phyloP scores from a whole-genome alignment of 1,140 invertebrate genomes.

The Ctenoplectra terminalis region DNA sequence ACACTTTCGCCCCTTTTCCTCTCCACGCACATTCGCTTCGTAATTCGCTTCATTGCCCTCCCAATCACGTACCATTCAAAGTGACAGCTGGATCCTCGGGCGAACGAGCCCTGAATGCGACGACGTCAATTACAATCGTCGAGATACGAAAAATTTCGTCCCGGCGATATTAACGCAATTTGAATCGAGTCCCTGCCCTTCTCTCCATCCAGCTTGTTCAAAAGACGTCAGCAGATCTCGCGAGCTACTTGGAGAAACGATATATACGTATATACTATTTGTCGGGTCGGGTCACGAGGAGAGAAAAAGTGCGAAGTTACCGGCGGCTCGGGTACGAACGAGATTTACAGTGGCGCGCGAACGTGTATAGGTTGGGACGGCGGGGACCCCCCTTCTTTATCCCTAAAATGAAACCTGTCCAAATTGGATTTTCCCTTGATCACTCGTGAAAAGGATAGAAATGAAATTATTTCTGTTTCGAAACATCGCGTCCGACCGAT shows the following conservation, averaged over 20 bases:
- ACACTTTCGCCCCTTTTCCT: conserved; percentile 56
- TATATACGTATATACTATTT: background rate
- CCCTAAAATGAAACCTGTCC: conserved; percentile 26
- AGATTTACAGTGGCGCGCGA: conserved; percentile 34
- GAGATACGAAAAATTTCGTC: conserved; percentile 62
- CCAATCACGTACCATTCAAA: conserved; percentile 76
- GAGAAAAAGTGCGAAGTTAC: background rate
- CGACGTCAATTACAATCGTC: conserved; percentile 70
- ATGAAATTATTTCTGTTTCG: conserved; percentile 30
- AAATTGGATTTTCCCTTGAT: conserved; percentile 37
- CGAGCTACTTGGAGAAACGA: conserved; percentile 7
- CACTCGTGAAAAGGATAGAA: conserved; percentile 36
- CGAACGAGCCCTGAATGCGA: conserved; percentile 57
- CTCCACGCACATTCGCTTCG: conserved; percentile 60
- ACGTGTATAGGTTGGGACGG: conserved; percentile 14
- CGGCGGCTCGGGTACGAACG: background rate
- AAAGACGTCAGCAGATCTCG: conserved; percentile 48
- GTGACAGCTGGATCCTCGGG: conserved; percentile 69
- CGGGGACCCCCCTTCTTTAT: conserved; percentile 14
- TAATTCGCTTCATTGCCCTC: conserved; percentile 72
- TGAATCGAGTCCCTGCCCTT: conserved; percentile 24
- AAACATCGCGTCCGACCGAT: conserved; percentile 4
- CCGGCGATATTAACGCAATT: conserved; percentile 63
- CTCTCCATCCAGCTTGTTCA: background rate
- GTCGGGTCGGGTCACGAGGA: too few relatives aligned